Conservation (phyloP, 2,797 vertebrate genomes). For the Lagorchestes hirsutus region DNA sequence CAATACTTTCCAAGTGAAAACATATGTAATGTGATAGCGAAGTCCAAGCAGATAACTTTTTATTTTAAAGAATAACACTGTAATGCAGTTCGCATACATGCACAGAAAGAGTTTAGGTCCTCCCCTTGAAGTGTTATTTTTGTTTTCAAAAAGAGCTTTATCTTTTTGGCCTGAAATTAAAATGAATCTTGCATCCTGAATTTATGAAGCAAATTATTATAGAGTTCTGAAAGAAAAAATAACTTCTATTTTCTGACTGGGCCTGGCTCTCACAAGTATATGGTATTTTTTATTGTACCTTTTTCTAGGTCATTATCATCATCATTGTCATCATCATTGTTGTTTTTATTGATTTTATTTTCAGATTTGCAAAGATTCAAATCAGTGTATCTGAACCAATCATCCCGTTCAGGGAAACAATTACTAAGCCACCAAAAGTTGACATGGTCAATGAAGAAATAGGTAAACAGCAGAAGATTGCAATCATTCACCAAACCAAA, state of each 20-base stretch:
- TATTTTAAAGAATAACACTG: slow-evolving; percentile 55
- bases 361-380: slow-evolving; percentile 96
- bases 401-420: slow-evolving; percentile 96
- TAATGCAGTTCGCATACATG: not conserved
- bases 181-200: slow-evolving; percentile 32
- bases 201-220: slow-evolving; percentile 40
- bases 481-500: slow-evolving; percentile 94
- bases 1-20: slow-evolving; percentile 53
- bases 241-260: slow-evolving; percentile 8
- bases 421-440: slow-evolving; percentile 95
- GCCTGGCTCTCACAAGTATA: not conserved
- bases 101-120: not conserved
- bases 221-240: slow-evolving; percentile 20
- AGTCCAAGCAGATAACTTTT: slow-evolving; percentile 29
- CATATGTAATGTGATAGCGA: not conserved
- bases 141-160: not conserved
- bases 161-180: slow-evolving; percentile 32
- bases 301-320: not conserved
- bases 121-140: not conserved
- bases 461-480: slow-evolving; percentile 95
- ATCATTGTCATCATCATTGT: slow-evolving; percentile 37
- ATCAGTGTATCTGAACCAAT: slow-evolving; percentile 95
- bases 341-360: slow-evolving; percentile 60
- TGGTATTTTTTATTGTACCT: not conserved
- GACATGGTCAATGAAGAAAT: slow-evolving; percentile 99